Base-by-base conservation (phyloP, 2,888 invertebrate genomes). In the Panzeria rudis region DNA sequence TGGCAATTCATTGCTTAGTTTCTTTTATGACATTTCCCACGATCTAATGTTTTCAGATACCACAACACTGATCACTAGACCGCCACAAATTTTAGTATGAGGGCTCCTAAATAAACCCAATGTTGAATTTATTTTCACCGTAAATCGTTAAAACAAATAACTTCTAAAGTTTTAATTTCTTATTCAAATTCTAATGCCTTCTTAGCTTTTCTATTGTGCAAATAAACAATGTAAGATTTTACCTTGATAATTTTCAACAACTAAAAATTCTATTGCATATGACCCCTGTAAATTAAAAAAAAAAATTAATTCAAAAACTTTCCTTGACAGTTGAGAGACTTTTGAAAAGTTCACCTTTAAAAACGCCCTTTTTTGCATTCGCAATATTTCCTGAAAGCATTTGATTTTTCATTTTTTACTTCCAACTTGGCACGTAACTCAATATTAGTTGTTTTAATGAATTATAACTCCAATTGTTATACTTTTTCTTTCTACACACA, bases 401-500 rank as follows among this genome's bases (percentile, higher is more conserved):
- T 71, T 56, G 15, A 41, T 54, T 76, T 62, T 44, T 52, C 3
- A 8, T 17, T 29, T 29, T 25, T 54, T 56, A 35, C 59, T 75
- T 62, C 61, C 17, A 59, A 69, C 44, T 68, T 71, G 78, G 78
- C 75, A 79, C 54, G 82, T 75, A 79, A 84, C 66, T 62, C 47
- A 69, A 81, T 68, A 77, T 76, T 35, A 35, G 61, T 62, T 54
- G 41, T 71, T 41, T 9, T 44, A 62, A 59, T 72, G 71, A 71
- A 54, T 77, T 82, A 62, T 62, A 76, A 73, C 68, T 75, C 47
- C 41, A 72, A 72, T 77, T 72, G 66, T 84, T 76, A 44, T 75
- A 61, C 35, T 59, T 69, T 78, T 80, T 66, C 17, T 29, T 80
- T 50, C 13, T 38, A 23, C 25, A 64, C 23, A 44, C n/a, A 6